phyloP scores from a whole-genome alignment of 2,888 invertebrate genomes.

The Lasiommata megera region DNA sequence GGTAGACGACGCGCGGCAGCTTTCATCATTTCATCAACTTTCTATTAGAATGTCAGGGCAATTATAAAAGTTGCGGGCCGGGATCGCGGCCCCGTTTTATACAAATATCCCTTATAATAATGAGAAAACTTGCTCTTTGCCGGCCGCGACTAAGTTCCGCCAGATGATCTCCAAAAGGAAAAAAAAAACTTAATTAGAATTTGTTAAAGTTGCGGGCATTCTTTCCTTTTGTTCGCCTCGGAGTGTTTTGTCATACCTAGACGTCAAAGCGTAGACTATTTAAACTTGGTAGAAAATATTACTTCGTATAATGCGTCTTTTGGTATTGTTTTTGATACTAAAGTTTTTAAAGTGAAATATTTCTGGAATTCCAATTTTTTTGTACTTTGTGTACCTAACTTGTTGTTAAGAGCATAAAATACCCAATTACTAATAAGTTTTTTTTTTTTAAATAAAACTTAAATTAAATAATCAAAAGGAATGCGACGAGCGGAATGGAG shows the following conservation, averaged over 20 bases:
- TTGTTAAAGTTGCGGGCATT: slow-evolving; percentile 35
- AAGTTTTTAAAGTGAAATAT: background rate
- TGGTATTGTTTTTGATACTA: slow-evolving; percentile 6
- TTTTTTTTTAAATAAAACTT: too few species aligned
- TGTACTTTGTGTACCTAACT: too few species aligned
- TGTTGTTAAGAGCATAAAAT: too few species aligned
- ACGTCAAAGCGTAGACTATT: slow-evolving; percentile 21
- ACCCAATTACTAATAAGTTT: too few species aligned
- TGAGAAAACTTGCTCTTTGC: slow-evolving; percentile 72
- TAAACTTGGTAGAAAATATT: slow-evolving; percentile 27
- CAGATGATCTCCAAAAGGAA: slow-evolving; percentile 65
- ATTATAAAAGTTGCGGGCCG: slow-evolving; percentile 70
- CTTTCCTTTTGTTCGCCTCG: slow-evolving; percentile 27
- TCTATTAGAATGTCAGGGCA: slow-evolving; percentile 75
- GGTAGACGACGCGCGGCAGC: slow-evolving; percentile 58
- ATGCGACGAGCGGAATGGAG: too few species aligned
- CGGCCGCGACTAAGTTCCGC: slow-evolving; percentile 52
- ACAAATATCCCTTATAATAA: slow-evolving; percentile 72
- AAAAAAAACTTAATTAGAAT: slow-evolving; percentile 51
- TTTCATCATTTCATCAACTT: slow-evolving; percentile 78
- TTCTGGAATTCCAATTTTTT: too few species aligned
- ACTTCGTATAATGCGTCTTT: slow-evolving; percentile 10
- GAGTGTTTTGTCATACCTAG: slow-evolving; percentile 31
- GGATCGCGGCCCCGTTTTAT: slow-evolving; percentile 63
- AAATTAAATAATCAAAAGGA: too few species aligned